phyloP scores from a whole-genome alignment of 2,888 invertebrate genomes.

The Dynastes maya region DNA sequence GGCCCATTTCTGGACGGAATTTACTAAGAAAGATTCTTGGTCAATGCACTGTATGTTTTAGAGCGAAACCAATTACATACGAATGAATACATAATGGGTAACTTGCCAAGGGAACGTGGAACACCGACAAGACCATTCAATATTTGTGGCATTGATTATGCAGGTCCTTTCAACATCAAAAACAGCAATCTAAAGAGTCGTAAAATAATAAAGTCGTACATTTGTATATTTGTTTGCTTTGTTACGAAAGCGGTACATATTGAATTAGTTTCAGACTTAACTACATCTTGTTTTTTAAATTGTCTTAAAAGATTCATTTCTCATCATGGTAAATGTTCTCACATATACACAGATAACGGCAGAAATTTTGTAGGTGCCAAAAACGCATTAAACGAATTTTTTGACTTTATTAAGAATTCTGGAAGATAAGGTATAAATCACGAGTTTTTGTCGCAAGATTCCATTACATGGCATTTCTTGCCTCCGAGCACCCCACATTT shows the following conservation, averaged over 20 bases:
- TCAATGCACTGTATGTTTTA: not conserved
- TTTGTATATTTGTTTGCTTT: not conserved
- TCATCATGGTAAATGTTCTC: not conserved
- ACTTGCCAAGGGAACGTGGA: not conserved
- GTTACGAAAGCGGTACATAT: not conserved
- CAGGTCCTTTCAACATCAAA: not conserved
- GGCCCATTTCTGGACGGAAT: not conserved
- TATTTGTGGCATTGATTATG: not conserved
- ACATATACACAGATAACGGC: not conserved
- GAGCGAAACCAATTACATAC: not conserved
- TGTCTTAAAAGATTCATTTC: constrained; percentile 11
- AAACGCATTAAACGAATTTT: not conserved
- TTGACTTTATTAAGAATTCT: not conserved
- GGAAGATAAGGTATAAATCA: not conserved
- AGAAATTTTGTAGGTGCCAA: too few relatives aligned
- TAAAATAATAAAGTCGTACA: not conserved
- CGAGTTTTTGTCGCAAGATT: not conserved
- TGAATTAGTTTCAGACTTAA: constrained; percentile 1
- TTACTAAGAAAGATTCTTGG: not conserved
- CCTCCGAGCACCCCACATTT: too few relatives aligned
- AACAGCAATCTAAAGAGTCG: not conserved
- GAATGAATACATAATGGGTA: not conserved
- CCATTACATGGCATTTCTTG: not conserved
- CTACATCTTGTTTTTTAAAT: not conserved
- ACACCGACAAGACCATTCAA: not conserved